Evolutionary conservation across 2,113 vertebrate genomes (phyloP).

Genomic region (Lontra canadensis): DNA sequence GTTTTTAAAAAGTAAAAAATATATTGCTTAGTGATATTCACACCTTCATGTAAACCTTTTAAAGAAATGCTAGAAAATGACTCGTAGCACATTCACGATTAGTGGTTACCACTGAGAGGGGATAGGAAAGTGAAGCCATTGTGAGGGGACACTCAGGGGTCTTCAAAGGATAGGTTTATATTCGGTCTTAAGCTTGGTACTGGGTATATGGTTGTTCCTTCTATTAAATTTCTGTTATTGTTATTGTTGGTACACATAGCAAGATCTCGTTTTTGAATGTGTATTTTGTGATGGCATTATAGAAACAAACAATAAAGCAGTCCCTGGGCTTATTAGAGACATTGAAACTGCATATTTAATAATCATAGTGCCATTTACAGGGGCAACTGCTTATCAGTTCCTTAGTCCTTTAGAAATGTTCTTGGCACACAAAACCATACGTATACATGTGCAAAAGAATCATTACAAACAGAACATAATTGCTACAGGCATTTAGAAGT

Average conservation of each 20-base stretch:
- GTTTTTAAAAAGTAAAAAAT: neutral
- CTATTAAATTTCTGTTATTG: neutral
- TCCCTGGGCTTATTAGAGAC: neutral
- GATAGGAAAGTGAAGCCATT: neutral
- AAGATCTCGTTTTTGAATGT: neutral
- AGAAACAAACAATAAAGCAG: neutral
- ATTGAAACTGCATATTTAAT: neutral
- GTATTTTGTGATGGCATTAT: neutral
- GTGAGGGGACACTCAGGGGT: rapidly evolving
- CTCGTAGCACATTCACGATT: neutral
- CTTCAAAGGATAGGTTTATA: rapidly evolving
- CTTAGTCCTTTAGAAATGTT: neutral
- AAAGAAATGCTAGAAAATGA: neutral
- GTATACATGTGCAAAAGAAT: neutral
- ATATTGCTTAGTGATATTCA: neutral
- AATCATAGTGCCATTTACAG: neutral
- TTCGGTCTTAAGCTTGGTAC: neutral
- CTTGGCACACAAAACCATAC: neutral
- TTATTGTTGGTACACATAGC: neutral
- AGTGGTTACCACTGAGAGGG: neutral
- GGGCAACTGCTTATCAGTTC: neutral
- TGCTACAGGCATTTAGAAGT: neutral
- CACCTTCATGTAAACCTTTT: neutral
- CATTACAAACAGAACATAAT: neutral
- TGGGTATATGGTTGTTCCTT: neutral